Base-by-base conservation (phyloP, 2,113 vertebrate genomes). In the Corythaixoides concolor region DNA sequence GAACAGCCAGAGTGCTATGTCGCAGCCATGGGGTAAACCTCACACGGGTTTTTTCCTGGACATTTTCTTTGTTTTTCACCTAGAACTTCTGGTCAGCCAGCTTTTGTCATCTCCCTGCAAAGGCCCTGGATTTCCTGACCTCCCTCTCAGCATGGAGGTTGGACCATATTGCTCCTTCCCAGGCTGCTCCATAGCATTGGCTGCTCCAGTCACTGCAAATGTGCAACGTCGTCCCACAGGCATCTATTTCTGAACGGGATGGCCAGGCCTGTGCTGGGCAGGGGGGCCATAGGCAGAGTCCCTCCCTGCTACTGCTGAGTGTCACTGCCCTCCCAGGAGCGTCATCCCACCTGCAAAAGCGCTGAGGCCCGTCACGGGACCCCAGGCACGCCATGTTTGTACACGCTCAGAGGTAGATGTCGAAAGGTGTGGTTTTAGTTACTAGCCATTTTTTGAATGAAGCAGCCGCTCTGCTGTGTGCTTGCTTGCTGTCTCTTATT, bases 251-350 rank as follows among this genome's bases (percentile, higher is more conserved):
- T 16, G 76, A 30, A 10, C 0, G 1, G 50, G 49, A 30, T 0
- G 1, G 68, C 35, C 73, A 13, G 32, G 10, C 18, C 43, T 6
- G 23, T n/a, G 52, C 81, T 62, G 0, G 0, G 30, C 0, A 0
- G 13, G 35, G 58, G 35, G 53, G 6, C 55, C 4, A 3, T 3
- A 6, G 47, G 37, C 69, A 80, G 59, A 8, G 3, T 56, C 30
- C 39, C 12, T 70, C 13, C 41, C 60, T 0, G 0, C 72, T 53
- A 74, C 39, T 49, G 68, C 80, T 14, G 50, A n/a, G 50, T 77
- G 33, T 53, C 82, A 19, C 75, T 76, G 90, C 53, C 58, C 37
- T 85, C 41, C 59, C 75, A 63, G 70, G 41, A 45, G 37, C 24
- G 1, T 6, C 2, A 1, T 79, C 85, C 50, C 75, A 33, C 64